Conservation (phyloP, 1,140 invertebrate species). For the Ruditapes philippinarum region DNA sequence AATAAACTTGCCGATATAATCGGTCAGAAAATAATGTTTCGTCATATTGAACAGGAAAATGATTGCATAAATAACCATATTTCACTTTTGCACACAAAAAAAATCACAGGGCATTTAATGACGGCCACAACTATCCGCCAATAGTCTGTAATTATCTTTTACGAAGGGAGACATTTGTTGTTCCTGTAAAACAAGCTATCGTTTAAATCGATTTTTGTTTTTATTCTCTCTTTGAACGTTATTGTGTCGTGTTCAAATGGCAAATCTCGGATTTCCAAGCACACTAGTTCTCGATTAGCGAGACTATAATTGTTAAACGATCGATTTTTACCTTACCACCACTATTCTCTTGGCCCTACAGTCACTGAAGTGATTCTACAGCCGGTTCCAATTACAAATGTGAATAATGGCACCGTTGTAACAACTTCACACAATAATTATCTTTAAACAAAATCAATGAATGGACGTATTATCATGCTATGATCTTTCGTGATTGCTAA, state of each 20-base stretch:
- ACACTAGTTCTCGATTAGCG: conserved; percentile 9
- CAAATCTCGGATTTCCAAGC: conserved; percentile 7
- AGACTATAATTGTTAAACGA: conserved; percentile 12
- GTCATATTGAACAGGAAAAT: too few species aligned
- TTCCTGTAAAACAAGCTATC: conserved; percentile 14
- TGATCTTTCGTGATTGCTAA: too few species aligned
- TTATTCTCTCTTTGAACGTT: conserved; percentile 16
- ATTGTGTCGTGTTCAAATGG: conserved; percentile 37
- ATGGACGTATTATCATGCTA: too few species aligned
- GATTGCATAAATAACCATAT: too few species aligned
- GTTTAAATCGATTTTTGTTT: conserved; percentile 48
- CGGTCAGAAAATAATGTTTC: too few species aligned
- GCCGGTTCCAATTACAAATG: neutral
- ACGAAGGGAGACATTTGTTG: neutral
- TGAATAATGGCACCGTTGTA: too few species aligned
- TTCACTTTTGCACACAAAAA: too few species aligned
- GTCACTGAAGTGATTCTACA: neutral
- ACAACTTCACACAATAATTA: too few species aligned
- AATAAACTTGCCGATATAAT: too few species aligned
- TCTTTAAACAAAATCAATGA: too few species aligned
- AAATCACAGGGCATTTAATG: neutral
- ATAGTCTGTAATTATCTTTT: neutral
- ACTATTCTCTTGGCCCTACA: neutral
- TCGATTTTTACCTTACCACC: conserved; percentile 19
- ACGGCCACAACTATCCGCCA: neutral